Conservation (phyloP, 2,113 vertebrate species). For the Lynx canadensis region DNA sequence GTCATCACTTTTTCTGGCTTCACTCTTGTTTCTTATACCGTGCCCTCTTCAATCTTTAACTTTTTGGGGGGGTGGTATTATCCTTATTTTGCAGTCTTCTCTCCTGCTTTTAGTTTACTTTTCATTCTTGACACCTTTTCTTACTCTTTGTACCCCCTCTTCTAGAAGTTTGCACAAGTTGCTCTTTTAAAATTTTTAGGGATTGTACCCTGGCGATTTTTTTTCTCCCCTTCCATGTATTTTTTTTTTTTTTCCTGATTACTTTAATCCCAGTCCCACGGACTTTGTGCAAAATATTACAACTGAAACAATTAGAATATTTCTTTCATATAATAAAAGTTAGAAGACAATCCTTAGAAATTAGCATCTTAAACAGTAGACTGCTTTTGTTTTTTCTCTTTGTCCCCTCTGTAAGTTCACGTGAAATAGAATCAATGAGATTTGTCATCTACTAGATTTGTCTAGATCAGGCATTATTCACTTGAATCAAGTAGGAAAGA, state of each 20-base stretch:
- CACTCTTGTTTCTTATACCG: not conserved
- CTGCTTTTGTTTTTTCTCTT: not conserved
- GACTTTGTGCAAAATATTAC: slow-evolving; percentile 17
- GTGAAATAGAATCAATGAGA: slow-evolving; percentile 46
- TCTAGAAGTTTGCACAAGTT: not conserved
- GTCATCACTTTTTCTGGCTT: not conserved
- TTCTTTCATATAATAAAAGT: slow-evolving; percentile 30
- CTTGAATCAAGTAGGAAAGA: not conserved
- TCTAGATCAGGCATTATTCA: not conserved
- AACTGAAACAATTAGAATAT: not conserved
- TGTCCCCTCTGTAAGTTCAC: not conserved
- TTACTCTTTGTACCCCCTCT: not conserved
- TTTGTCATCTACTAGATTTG: not conserved
- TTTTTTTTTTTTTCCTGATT: slow-evolving; percentile 27
- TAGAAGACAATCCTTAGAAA: slow-evolving; percentile 24
- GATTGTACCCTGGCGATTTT: not conserved
- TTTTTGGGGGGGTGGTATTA: not conserved
- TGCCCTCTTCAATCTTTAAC: not conserved
- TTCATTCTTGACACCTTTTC: not conserved
- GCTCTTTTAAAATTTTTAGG: not conserved
- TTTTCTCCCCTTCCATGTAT: not conserved
- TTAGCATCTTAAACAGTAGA: not conserved
- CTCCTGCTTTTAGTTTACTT: not conserved
- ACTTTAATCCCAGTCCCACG: not conserved
- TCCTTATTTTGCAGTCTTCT: not conserved